phyloP scores from a whole-genome alignment of 1,140 invertebrate species.

The Dendroctonus ponderosae region DNA sequence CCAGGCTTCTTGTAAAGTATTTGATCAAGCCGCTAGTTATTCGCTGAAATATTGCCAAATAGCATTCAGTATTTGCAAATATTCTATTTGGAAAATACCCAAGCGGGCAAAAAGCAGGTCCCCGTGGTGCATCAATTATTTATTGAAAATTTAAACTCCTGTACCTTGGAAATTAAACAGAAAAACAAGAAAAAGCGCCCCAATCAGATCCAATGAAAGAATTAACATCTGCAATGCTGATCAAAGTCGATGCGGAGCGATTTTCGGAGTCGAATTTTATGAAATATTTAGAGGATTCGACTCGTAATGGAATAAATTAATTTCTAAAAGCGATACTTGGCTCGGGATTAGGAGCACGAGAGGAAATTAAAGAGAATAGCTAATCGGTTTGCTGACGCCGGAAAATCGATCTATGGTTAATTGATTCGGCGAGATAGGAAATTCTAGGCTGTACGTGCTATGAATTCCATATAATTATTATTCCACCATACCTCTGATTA shows the following conservation, averaged over 20 bases:
- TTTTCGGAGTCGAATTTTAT: slow-evolving; percentile 32
- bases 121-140: slow-evolving; percentile 1
- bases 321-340: slow-evolving; percentile 34
- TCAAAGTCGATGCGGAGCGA: slow-evolving; percentile 32
- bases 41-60: no score
- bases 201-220: slow-evolving; percentile 33
- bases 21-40: not conserved
- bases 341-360: slow-evolving; percentile 27
- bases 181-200: no score
- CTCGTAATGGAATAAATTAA: slow-evolving; percentile 37
- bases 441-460: slow-evolving; percentile 9
- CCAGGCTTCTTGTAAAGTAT: slow-evolving; percentile 13
- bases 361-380: slow-evolving; percentile 34
- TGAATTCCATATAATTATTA: slow-evolving; percentile 15
- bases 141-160: not conserved
- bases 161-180: not conserved
- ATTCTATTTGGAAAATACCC: no score
- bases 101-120: no score
- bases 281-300: slow-evolving; percentile 34
- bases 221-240: slow-evolving; percentile 36
- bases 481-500: slow-evolving; percentile 19
- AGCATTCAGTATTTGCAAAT: no score
- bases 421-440: slow-evolving; percentile 26
- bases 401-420: slow-evolving; percentile 32
- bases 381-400: slow-evolving; percentile 26